A percentile compares a stretch with the other conserved stretches of the same genome.
Conservation (phyloP, 2,888 invertebrate species). For the Amitus sp. region DNA sequence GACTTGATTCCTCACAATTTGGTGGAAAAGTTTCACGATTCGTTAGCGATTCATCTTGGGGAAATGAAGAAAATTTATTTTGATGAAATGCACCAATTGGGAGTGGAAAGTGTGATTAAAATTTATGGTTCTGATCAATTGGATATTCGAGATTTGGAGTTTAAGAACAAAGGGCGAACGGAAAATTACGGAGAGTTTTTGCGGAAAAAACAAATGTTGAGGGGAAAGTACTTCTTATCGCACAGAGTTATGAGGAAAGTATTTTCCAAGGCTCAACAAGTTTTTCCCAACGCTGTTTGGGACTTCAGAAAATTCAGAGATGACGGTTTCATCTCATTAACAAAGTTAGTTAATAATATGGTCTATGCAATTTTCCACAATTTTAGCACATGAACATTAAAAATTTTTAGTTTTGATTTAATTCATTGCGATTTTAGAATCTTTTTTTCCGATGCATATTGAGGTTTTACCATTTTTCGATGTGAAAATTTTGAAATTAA, state of each 20-base stretch:
- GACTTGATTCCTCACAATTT: slow-evolving; percentile 69
- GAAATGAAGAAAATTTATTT: slow-evolving; percentile 64
- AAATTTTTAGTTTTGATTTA: no score
- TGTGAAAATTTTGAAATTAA: no score
- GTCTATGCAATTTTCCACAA: no score
- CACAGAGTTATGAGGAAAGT: slow-evolving; percentile 74
- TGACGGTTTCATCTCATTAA: slow-evolving; percentile 64
- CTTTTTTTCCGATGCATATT: no score
- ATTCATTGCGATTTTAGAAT: no score
- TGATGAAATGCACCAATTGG: slow-evolving; percentile 67
- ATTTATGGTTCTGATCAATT: slow-evolving; percentile 68
- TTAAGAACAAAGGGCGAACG: slow-evolving; percentile 74
- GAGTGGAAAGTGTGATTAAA: slow-evolving; percentile 74
- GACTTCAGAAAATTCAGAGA: slow-evolving; percentile 67
- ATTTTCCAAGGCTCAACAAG: slow-evolving; percentile 68
- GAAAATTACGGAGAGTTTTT: slow-evolving; percentile 71
- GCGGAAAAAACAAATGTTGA: slow-evolving; percentile 69
- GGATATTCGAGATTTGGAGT: slow-evolving; percentile 67
- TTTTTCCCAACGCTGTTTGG: slow-evolving; percentile 70
- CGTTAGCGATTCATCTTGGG: slow-evolving; percentile 68
- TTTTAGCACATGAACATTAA: no score
- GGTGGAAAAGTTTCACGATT: slow-evolving; percentile 69
- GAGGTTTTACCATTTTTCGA: no score
- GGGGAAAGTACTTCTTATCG: slow-evolving; percentile 70
- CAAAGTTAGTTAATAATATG: slow-evolving; percentile 47